Percentiles rank a stretch among this genome's conserved stretches.
Conservation (phyloP, 2,113 vertebrate species). For the Cacatua alba region DNA sequence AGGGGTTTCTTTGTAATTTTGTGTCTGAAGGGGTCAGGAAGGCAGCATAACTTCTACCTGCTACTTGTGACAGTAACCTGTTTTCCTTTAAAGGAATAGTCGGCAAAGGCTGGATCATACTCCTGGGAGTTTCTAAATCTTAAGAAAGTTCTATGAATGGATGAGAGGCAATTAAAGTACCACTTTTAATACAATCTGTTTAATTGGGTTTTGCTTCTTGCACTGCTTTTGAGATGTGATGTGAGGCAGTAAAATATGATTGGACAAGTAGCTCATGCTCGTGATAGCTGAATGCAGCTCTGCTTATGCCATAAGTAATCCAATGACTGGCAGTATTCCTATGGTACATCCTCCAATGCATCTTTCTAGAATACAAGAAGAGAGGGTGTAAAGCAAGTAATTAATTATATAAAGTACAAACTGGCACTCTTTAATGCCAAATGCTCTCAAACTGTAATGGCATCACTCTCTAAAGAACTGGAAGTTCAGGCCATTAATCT, state of each 20-base stretch:
- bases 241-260: not conserved
- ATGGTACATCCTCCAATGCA: not conserved
- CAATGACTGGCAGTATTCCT: not conserved
- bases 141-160: not conserved
- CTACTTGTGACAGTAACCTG: not conserved
- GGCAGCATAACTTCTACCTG: not conserved
- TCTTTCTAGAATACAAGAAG: not conserved
- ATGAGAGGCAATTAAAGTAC: not conserved
- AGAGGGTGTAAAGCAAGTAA: not conserved
- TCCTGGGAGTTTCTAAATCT: not conserved
- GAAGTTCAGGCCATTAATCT: not conserved
- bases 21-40: not conserved
- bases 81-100: not conserved
- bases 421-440: not conserved
- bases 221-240: not conserved
- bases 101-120: not conserved
- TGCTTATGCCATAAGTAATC: not conserved
- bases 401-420: not conserved
- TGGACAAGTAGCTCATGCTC: not conserved
- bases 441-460: not conserved
- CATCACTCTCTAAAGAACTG: not conserved
- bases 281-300: not conserved
- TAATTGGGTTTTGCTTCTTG: conserved; percentile 12
- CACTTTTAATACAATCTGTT: not conserved
- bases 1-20: not conserved